Percentiles rank a stretch among this genome's conserved stretches.
Conservation (phyloP, 2,113 vertebrate species). For the Tyrannus savana region DNA sequence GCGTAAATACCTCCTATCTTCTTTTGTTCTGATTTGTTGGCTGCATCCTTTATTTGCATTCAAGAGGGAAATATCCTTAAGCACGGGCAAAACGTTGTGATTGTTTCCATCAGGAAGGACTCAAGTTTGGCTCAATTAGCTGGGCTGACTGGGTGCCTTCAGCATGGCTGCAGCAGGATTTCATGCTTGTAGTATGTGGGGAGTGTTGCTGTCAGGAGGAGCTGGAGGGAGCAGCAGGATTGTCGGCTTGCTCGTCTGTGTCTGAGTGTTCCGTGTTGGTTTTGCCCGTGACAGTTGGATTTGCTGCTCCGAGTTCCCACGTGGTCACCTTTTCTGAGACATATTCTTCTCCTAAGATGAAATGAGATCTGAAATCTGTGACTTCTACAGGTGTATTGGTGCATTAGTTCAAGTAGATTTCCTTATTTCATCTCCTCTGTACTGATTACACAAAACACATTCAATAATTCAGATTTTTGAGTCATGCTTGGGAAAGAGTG, state of each 20-base stretch:
- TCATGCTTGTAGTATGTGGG: background rate
- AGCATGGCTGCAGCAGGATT: background rate
- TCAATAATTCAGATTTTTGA: background rate
- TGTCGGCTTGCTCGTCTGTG: background rate
- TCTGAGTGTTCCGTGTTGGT: background rate
- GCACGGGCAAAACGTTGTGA: background rate
- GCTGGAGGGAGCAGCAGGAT: background rate
- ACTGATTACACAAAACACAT: background rate
- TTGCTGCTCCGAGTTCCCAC: background rate
- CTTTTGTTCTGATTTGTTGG: background rate
- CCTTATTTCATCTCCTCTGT: background rate
- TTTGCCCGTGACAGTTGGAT: background rate
- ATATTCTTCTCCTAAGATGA: background rate
- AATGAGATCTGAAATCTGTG: background rate
- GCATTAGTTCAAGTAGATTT: background rate
- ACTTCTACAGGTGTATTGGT: background rate
- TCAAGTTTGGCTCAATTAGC: background rate
- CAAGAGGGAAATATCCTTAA: background rate
- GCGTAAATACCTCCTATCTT: background rate
- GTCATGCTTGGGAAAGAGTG: background rate
- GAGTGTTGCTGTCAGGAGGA: background rate
- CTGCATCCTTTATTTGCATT: background rate
- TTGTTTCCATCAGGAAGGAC: background rate
- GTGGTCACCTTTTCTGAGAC: fast-evolving
- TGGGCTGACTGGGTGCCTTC: background rate